Evolutionary conservation across 2,888 invertebrate species (phyloP).

Genomic region (Tigriopus californicus): DNA sequence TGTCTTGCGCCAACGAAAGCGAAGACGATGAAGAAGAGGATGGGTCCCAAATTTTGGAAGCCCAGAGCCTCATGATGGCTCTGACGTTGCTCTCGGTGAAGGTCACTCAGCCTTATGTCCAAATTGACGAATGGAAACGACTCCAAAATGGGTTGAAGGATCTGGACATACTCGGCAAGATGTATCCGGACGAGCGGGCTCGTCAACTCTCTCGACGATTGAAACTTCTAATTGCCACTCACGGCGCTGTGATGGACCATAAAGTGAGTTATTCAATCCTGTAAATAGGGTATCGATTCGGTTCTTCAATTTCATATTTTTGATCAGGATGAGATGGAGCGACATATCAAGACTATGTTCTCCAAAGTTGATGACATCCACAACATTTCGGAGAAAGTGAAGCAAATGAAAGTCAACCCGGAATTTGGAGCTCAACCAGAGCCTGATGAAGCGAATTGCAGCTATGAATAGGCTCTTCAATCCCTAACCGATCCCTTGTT

Average conservation of each 20-base stretch:
- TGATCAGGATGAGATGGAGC: too few relatives aligned
- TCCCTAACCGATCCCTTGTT: constrained; percentile 49
- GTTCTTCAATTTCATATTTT: too few relatives aligned
- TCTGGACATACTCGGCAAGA: neutral
- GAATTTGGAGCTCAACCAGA: neutral
- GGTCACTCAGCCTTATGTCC: constrained; percentile 4
- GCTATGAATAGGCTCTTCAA: constrained; percentile 38
- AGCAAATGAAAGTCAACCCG: neutral
- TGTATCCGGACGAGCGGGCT: neutral
- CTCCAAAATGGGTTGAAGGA: neutral
- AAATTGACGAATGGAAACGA: neutral
- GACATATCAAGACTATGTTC: too few relatives aligned
- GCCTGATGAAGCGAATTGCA: neutral
- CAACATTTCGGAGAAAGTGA: neutral
- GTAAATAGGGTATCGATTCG: too few relatives aligned
- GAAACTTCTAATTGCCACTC: neutral
- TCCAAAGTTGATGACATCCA: neutral
- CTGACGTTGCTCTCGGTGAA: constrained; percentile 1
- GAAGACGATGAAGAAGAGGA: neutral
- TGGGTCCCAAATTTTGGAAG: neutral
- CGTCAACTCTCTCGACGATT: neutral
- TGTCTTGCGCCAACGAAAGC: neutral
- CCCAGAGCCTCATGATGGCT: constrained; percentile 6
- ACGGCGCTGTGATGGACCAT: constrained; percentile 1
- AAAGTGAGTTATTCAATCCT: neutral